A percentile compares a stretch with the other conserved stretches of the same genome.
Conservation (phyloP, 2,113 vertebrate species). For the Sturnira hondurensis region DNA sequence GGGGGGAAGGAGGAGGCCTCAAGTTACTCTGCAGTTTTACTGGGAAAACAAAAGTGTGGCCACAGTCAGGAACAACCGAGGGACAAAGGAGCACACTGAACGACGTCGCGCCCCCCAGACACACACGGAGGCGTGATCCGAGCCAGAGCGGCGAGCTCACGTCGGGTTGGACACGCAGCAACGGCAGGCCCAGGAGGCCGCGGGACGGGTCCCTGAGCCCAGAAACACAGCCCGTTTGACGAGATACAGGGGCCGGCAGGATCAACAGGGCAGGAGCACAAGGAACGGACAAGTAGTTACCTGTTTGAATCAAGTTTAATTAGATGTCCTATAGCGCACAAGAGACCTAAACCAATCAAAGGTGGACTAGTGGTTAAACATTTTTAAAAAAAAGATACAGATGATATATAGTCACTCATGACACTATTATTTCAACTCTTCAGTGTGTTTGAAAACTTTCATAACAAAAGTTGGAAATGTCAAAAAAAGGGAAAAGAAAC, state of each 20-base stretch:
- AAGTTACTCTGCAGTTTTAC: background rate
- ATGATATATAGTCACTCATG: background rate
- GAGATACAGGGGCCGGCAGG: background rate
- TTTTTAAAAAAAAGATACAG: background rate
- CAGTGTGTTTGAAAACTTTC: background rate
- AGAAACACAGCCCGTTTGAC: background rate
- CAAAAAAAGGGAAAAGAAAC: background rate
- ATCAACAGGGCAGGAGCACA: background rate
- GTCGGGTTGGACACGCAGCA: accelerated
- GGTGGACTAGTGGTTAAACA: background rate
- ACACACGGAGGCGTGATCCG: accelerated
- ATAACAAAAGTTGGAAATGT: background rate
- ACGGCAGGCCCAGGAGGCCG: accelerated
- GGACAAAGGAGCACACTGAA: background rate
- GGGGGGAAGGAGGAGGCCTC: background rate
- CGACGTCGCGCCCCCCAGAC: accelerated
- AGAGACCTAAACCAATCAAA: background rate
- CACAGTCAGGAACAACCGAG: background rate
- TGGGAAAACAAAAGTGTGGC: background rate
- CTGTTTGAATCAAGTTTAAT: background rate
- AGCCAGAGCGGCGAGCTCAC: accelerated
- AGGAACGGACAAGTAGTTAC: background rate
- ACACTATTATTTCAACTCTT: background rate
- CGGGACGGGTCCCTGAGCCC: accelerated
- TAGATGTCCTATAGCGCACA: background rate